Percentiles rank a stretch among this genome's conserved stretches.
Evolutionary conservation across 2,113 vertebrate genomes (phyloP).

Genomic region (Asarcornis scutulata): DNA sequence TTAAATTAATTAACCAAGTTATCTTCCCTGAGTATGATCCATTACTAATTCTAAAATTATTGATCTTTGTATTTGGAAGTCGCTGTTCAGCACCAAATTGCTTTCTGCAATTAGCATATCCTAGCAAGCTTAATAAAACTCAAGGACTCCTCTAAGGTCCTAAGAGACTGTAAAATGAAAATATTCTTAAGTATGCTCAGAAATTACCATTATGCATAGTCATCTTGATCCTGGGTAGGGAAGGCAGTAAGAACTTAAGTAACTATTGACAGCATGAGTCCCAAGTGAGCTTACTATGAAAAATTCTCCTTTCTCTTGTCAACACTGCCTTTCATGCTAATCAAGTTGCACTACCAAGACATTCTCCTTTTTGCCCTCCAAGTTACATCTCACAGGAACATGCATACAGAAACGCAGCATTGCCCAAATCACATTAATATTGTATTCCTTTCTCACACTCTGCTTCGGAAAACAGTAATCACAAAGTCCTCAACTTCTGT

Average conservation of each 20-base stretch:
- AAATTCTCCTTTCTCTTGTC: background rate
- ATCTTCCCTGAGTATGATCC: background rate
- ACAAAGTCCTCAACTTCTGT: background rate
- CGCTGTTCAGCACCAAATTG: background rate
- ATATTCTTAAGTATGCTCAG: background rate
- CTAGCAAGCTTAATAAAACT: conserved; percentile 6
- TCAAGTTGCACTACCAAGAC: background rate
- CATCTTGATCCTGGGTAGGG: background rate
- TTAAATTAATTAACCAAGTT: conserved; percentile 57
- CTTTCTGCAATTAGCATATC: background rate
- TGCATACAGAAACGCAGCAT: background rate
- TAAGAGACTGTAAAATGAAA: background rate
- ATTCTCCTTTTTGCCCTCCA: background rate
- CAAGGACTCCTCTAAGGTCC: conserved; percentile 23
- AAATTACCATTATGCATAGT: background rate
- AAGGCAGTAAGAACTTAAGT: background rate
- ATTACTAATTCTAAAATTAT: conserved; percentile 51
- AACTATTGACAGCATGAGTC: background rate
- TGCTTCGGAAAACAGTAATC: background rate
- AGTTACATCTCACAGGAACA: background rate
- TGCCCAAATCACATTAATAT: background rate
- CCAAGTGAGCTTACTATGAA: background rate
- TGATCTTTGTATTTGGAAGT: conserved; percentile 35
- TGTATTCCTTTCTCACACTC: background rate
- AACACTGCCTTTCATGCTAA: background rate